Evolutionary conservation across 1,140 invertebrate species (phyloP), one percentile per base, ranked within the genome.

Genomic region (Cheumatopsyche charites): DNA sequence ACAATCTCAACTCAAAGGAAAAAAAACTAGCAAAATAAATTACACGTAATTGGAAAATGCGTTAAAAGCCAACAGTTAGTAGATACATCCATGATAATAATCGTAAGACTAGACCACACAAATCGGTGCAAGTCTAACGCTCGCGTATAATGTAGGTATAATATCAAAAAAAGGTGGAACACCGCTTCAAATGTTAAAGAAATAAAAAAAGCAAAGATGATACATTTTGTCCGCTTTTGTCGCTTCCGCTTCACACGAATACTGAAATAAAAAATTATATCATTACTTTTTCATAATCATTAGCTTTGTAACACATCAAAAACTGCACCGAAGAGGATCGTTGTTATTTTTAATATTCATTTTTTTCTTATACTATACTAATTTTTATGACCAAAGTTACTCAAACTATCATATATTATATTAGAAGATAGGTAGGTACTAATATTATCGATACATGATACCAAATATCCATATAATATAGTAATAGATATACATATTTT

Each of bases 231-330:
- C 41, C 23, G 47, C 66, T 66, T 36, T 47, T 66, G 66, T 72
- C 65, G 70, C 70, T 75, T 75, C 74, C 74, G 74, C 67, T 75
- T 72, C 67, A 70, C 63, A 62, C 63, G 13, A n/a, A n/a, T 49
- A 41, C 45, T 23, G 19, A 15, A 67, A 67, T 23, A 19, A 67
- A 19, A 70, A 67, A 66, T 67, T 63, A 47, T 75, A 73, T 73
- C 70, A 75, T 75, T 75, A 75, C 58, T 62, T 67, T 43, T 45
- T 36, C 47, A 47, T 70, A 62, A 47, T 63, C 65, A 74, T 71
- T 74, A 58, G 73, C 25, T 36, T 25, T 47, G 65, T 26, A 15
- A 26, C 47, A 66, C 29, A 9, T 66, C 43, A 26, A 26, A 66
- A 26, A 66, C 17, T 42, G 42, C 25, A 25, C 55, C 55, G 3